Percentiles rank a stretch among this genome's conserved stretches.
phyloP scores from a whole-genome alignment of 2,113 vertebrate species.

The Orcinus orca region DNA sequence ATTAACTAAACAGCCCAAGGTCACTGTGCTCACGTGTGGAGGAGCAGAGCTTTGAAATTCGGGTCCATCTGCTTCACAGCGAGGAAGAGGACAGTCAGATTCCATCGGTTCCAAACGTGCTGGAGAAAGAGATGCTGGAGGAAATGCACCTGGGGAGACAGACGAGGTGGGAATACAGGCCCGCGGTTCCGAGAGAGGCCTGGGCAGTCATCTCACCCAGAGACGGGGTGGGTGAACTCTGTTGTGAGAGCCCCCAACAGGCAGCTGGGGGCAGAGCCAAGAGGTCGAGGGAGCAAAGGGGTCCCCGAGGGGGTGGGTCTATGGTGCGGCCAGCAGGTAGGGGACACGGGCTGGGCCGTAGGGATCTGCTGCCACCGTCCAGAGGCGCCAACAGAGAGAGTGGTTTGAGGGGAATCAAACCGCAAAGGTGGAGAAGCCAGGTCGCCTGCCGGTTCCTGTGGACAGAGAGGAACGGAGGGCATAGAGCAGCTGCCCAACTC shows the following conservation, averaged over 20 bases:
- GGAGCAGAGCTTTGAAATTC: neutral
- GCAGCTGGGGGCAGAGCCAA: neutral
- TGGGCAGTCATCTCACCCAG: neutral
- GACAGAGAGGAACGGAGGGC: neutral
- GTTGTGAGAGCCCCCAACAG: neutral
- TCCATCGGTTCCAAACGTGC: neutral
- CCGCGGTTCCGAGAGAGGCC: neutral
- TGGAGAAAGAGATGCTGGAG: neutral
- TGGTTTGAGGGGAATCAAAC: neutral
- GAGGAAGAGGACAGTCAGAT: neutral
- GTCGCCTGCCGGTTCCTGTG: neutral
- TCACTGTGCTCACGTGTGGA: neutral
- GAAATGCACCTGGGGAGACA: neutral
- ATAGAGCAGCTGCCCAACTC: neutral
- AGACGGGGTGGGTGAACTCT: neutral
- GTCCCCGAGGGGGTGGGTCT: neutral
- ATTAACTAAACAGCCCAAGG: neutral
- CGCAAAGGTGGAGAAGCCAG: neutral
- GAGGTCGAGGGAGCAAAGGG: neutral
- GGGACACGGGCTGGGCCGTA: fast-evolving
- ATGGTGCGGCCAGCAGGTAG: neutral
- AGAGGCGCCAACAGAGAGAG: neutral
- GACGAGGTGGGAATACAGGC: neutral
- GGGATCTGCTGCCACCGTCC: neutral
- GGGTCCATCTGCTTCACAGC: neutral